Conservation (phyloP, 2,888 invertebrate species). For the Craniophora ligustri region DNA sequence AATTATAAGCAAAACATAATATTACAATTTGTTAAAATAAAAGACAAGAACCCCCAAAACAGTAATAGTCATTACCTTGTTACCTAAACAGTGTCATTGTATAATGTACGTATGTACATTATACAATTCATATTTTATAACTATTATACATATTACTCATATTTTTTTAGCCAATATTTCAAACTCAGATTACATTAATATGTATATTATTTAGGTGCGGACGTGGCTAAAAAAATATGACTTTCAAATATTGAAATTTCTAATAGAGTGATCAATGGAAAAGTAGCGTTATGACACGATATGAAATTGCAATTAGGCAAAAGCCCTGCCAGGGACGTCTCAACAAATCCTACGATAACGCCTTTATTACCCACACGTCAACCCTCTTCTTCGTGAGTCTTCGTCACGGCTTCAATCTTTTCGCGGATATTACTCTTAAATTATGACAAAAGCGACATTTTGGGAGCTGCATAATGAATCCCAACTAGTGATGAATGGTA, state of each 20-base stretch:
- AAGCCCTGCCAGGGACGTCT: constrained; percentile 45
- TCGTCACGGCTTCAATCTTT: constrained; percentile 83
- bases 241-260: constrained; percentile 17
- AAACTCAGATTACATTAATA: constrained; percentile 4
- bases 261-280: constrained; percentile 62
- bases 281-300: constrained; percentile 64
- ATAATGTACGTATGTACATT: too few relatives aligned
- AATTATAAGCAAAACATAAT: too few relatives aligned
- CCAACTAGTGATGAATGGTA: constrained; percentile 74
- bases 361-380: constrained; percentile 85
- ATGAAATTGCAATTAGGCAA: constrained; percentile 72
- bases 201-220: constrained; percentile 12
- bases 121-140: too few relatives aligned
- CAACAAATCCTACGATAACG: constrained; percentile 79
- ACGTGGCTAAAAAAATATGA: constrained; percentile 4
- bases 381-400: constrained; percentile 82
- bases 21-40: too few relatives aligned
- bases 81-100: too few relatives aligned
- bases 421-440: constrained; percentile 85
- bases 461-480: constrained; percentile 77
- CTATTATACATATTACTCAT: too few relatives aligned
- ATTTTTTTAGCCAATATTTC: too few relatives aligned
- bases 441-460: constrained; percentile 81
- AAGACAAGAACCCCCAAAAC: too few relatives aligned
- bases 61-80: too few relatives aligned